Evolutionary conservation across 1,140 invertebrate species (phyloP), one percentile per base, ranked within the genome.

Genomic region (Zophobas atratus): DNA sequence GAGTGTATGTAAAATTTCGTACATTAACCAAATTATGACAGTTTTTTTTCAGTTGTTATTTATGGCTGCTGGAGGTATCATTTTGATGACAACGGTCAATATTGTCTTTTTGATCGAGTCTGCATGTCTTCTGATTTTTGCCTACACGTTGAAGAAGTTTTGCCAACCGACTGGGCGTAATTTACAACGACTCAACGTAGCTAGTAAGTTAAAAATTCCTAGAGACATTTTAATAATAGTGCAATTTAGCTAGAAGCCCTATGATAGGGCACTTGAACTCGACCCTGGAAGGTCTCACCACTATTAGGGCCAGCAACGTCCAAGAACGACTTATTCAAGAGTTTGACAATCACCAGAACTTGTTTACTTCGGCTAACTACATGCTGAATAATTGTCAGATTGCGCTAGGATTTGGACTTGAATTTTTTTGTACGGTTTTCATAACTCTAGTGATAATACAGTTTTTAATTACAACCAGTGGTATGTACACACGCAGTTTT

Each of bases 261-360:
- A 89, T 96, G 34, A 95, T 94, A 84, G 93, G 93, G 1, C 94
- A 96, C 81, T 87, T 96, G 36, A 82, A 82, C 53, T 77, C 80
- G 1, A 77, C 82, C 5, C 39, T 83, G 6, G 76, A 81, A 75
- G 83, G 82, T 6, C 80, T 89, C 86, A 70, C 87, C 89, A 80
- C 87, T 0, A 96, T 98, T 63, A 89, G 96, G 74, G 95, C 96
- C 0, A 96, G 94, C 81, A 88, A 90, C 35, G 92, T 92, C 0
- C 90, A 97, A 85, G 88, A 92, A 79, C 91, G 93, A 74, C 90
- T 98, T 2, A 92, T 93, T 80, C 86, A 91, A 38, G 92, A 95
- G 86, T 95, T 95, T 80, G 93, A 95, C 81, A 91, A 90, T 78
- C 91, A 92, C 84, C 92, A 96, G 90, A 90, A 93, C 83, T 77